phyloP scores from a whole-genome alignment of 1,140 invertebrate genomes.

The Pemphigus obesinymphae region DNA sequence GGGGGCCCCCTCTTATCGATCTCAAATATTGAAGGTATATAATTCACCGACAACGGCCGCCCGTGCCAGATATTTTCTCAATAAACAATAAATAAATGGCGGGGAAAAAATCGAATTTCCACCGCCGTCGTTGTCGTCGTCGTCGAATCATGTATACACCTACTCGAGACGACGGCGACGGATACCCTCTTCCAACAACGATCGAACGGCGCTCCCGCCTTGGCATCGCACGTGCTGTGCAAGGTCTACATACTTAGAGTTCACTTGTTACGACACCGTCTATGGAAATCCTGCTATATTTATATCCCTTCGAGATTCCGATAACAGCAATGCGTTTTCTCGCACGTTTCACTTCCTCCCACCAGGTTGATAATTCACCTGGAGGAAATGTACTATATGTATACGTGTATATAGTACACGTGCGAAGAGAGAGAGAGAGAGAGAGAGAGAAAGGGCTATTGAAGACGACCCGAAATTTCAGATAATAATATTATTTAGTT shows the following conservation, averaged over 20 bases:
- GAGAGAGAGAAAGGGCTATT: not conserved
- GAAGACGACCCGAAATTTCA: no score
- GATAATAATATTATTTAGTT: no score
- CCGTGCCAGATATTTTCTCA: constrained; percentile 35
- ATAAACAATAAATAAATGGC: constrained; percentile 41
- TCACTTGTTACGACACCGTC: not conserved
- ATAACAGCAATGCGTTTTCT: not conserved
- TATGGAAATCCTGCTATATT: not conserved
- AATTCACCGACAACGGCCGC: constrained; percentile 21
- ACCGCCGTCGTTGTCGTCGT: not conserved
- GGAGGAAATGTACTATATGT: no score
- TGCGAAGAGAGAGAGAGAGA: not conserved
- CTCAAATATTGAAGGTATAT: constrained; percentile 30
- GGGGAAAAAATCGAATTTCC: constrained; percentile 39
- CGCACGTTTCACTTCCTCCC: not conserved
- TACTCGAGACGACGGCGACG: not conserved
- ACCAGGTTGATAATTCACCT: no score
- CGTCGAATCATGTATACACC: not conserved
- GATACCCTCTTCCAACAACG: not conserved
- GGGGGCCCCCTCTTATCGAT: constrained; percentile 32
- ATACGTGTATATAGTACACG: no score
- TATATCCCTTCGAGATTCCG: not conserved
- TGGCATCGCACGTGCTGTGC: no score
- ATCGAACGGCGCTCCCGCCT: no score
- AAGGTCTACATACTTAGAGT: no score